Base-by-base conservation (phyloP, 1,140 invertebrate species). In the Drosophila quadrilineata region DNA sequence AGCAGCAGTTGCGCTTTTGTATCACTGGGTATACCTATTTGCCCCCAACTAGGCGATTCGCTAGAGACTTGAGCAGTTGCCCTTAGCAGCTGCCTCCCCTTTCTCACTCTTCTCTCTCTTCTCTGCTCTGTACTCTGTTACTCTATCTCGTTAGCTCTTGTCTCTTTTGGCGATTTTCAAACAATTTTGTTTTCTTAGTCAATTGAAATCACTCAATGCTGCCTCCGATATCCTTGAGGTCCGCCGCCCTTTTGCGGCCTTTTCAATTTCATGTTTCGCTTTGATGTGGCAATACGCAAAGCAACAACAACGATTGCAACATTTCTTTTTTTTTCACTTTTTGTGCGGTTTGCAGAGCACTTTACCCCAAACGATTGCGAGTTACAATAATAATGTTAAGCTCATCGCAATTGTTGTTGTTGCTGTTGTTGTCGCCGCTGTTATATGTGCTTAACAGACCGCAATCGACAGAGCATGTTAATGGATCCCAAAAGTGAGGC, bases 161-260 rank as follows among this genome's bases (percentile, higher is more conserved):
- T 8, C 9, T 10, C 4, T 3, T 9, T 21, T 19, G 1, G 17
- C 14, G 24, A 33, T 22, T 36, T 31, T 33, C 29, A 22, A 26
- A 36, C 48, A 82, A 85, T 85, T 85, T 85, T 85, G 79, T 85
- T 85, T 85, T 85, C 80, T 85, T 79, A 86, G 80, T 85, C 79
- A 85, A 85, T 85, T 79, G 80, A 85, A 85, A 85, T 85, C 79
- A 85, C 79, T 85, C 80, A 85, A n/a, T n/a, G 63, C 62, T 58
- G 43, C 38, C 60, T 53, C 71, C 73, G 60, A 62, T 76, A 73
- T 74, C 50, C 52, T 57, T 50, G 45, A 64, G 62, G 57, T n/a
- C n/a, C n/a, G n/a, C 40, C 62, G 66, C 67, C 60, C 54, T 73
- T n/a, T 84, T 77, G 70, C 75, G 74, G 35, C 58, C 56, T 79